A percentile compares a stretch with the other conserved stretches of the same genome.
Evolutionary conservation across 1,140 invertebrate species (phyloP).

Genomic region (Coenobita brevimanus): DNA sequence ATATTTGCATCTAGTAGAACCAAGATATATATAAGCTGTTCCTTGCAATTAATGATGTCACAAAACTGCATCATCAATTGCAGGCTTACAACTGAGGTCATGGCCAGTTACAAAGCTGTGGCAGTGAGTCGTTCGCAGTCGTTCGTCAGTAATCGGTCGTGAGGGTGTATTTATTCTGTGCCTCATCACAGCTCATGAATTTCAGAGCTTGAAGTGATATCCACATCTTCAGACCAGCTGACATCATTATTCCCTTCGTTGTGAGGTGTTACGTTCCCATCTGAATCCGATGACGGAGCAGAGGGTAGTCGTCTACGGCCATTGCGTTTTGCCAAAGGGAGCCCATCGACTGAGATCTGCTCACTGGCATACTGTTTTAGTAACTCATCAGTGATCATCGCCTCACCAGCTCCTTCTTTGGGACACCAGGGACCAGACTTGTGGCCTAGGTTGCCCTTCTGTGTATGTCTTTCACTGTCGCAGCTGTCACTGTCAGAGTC

Average conservation of each 20-base stretch:
- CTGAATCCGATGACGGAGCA: slow-evolving; percentile 52
- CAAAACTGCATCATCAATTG: too few species aligned
- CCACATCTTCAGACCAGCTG: slow-evolving; percentile 59
- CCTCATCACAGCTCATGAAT: slow-evolving; percentile 36
- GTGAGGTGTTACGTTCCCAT: slow-evolving; percentile 47
- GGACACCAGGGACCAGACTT: slow-evolving; percentile 44
- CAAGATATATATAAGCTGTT: too few species aligned
- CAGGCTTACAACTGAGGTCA: too few species aligned
- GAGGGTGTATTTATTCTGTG: too few species aligned
- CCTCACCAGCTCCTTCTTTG: slow-evolving; percentile 65
- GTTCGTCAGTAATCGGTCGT: too few species aligned
- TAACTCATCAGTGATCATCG: slow-evolving; percentile 65
- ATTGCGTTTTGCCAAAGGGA: background rate
- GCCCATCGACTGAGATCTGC: background rate
- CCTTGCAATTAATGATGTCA: too few species aligned
- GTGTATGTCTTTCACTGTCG: slow-evolving; percentile 48
- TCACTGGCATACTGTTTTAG: slow-evolving; percentile 46
- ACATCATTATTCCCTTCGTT: slow-evolving; percentile 44
- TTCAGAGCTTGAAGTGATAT: slow-evolving; percentile 52
- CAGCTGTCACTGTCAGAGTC: slow-evolving; percentile 54
- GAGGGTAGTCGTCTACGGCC: slow-evolving; percentile 32
- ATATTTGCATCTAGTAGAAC: too few species aligned
- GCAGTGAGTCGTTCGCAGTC: too few species aligned
- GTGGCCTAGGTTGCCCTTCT: slow-evolving; percentile 28
- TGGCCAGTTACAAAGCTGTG: too few species aligned